These are phyloP conservation scores for Chorisops tibialis DNA, from an alignment of 2,888 invertebrate genomes.

Conservation along the genomic window DNA sequence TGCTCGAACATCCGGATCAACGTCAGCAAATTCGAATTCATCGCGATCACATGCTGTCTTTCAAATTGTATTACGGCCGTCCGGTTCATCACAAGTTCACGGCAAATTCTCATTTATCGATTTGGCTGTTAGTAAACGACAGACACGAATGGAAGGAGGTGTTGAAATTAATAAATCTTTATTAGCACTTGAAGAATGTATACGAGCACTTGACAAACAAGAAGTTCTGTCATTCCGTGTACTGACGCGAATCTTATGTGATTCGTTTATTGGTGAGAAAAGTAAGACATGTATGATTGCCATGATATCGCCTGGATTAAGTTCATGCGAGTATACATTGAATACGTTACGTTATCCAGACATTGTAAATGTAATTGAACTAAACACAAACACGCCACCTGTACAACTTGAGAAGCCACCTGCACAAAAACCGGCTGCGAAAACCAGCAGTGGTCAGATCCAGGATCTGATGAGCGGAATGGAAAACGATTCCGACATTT, in stretches of 20 bases:
- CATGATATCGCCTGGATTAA: constrained; percentile 97
- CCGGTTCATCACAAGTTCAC: constrained; percentile 77
- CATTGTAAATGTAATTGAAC: constrained; percentile 91
- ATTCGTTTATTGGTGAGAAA: constrained; percentile 98
- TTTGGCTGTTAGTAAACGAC: constrained; percentile 95
- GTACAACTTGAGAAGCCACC: no score
- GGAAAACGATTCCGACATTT: no score
- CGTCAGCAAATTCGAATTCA: constrained; percentile 96
- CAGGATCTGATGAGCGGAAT: no score
- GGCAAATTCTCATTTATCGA: constrained; percentile 99
- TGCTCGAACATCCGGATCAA: constrained; percentile 92
- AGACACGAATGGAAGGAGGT: constrained; percentile 67
- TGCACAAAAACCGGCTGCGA: no score
- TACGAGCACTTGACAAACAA: constrained; percentile 90
- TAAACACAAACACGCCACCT: no score
- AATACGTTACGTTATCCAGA: constrained; percentile 98
- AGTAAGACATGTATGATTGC: constrained; percentile 99
- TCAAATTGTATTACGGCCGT: constrained; percentile 85
- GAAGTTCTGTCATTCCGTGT: constrained; percentile 96
- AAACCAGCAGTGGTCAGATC: no score
- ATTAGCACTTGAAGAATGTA: constrained; percentile 95
- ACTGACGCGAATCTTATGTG: constrained; percentile 91
- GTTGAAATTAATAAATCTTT: constrained; percentile 64
- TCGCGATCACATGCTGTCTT: constrained; percentile 99
- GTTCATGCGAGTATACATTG: constrained; percentile 95